Evolutionary conservation across 2,888 invertebrate species (phyloP).

Genomic region (Tipula unca): DNA sequence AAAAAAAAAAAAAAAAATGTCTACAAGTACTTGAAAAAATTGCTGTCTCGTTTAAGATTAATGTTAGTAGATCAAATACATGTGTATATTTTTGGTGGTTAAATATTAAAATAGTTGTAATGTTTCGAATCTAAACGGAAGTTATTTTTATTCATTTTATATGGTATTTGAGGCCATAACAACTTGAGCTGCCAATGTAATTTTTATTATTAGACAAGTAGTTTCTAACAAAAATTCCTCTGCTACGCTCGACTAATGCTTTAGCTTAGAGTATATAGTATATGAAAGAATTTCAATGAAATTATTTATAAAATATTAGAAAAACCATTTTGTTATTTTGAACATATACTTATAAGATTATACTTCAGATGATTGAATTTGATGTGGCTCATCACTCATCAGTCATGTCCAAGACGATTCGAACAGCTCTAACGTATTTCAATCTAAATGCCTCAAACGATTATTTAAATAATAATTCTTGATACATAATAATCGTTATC

Average conservation of each 20-base stretch:
- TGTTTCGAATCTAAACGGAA: neutral
- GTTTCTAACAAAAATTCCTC: too few species aligned
- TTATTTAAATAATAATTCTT: neutral
- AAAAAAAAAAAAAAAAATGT: neutral
- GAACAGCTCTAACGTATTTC: neutral
- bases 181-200: too few species aligned
- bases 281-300: too few species aligned
- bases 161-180: neutral
- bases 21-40: neutral
- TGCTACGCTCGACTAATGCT: too few species aligned
- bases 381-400: too few species aligned
- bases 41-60: neutral
- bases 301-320: too few species aligned
- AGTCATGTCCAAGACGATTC: too few species aligned
- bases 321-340: too few species aligned
- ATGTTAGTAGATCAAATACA: neutral
- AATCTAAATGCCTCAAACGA: neutral
- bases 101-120: neutral
- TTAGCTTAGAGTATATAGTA: too few species aligned
- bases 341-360: too few species aligned
- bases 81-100: neutral
- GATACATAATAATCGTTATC: neutral
- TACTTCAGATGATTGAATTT: too few species aligned
- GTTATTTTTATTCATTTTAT: neutral
- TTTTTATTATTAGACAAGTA: too few species aligned